Evolutionary conservation across 2,797 vertebrate genomes (phyloP).

Genomic region (Pseudomugil tenellus): DNA sequence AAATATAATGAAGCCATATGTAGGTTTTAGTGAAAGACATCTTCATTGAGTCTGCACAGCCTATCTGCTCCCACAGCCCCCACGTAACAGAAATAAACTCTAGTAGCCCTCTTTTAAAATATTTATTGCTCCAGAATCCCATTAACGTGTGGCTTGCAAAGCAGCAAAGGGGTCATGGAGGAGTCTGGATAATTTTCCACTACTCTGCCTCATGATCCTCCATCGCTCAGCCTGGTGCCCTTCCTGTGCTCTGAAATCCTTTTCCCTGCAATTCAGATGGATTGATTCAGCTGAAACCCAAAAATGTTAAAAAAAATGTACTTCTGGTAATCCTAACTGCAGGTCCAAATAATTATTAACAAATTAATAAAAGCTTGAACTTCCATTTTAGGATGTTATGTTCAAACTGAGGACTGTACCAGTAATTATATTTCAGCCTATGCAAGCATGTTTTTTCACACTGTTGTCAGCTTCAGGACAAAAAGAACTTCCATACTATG

Average conservation of each 20-base stretch:
- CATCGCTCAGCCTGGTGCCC: conserved; percentile 44
- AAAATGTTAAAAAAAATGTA: not conserved
- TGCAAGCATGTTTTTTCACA: conserved; percentile 3
- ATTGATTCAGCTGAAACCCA: conserved; percentile 18
- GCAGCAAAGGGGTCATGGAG: conserved; percentile 31
- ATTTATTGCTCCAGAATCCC: conserved; percentile 56
- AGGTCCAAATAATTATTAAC: not conserved
- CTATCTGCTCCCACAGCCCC: not conserved
- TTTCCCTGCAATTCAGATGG: not conserved
- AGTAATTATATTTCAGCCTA: conserved; percentile 23
- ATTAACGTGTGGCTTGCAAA: conserved; percentile 38
- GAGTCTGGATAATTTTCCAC: conserved; percentile 63
- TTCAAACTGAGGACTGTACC: conserved; percentile 4
- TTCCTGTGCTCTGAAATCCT: conserved; percentile 24
- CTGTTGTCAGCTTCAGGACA: not conserved
- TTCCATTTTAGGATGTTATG: not conserved
- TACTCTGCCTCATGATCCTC: conserved; percentile 40
- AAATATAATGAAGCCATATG: not conserved
- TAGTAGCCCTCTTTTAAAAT: conserved; percentile 24
- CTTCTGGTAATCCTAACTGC: not conserved
- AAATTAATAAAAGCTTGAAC: not conserved
- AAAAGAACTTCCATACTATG: not conserved
- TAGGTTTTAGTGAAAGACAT: conserved; percentile 12
- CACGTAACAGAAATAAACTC: conserved; percentile 19
- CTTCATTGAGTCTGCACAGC: not conserved